Evolutionary conservation across 2,797 vertebrate genomes (phyloP).

Genomic region (Pantherophis vulpinus): DNA sequence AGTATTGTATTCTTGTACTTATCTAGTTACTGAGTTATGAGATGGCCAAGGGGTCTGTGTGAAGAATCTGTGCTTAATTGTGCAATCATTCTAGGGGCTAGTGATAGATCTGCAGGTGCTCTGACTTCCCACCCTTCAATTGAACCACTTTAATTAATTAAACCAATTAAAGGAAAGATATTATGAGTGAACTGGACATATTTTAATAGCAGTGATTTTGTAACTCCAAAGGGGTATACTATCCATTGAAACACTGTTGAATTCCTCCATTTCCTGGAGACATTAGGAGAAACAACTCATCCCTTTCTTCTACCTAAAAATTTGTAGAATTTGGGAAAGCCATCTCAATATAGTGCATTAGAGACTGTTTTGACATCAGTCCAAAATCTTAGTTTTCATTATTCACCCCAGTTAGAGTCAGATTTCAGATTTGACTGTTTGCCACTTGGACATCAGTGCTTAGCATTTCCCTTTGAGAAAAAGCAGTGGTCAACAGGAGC

Average conservation of each 20-base stretch:
- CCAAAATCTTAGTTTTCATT: not conserved
- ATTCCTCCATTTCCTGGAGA: not conserved
- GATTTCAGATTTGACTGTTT: not conserved
- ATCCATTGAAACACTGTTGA: not conserved
- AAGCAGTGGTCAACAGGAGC: not conserved
- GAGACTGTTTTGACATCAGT: not conserved
- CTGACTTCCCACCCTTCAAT: not conserved
- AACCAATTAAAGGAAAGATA: not conserved
- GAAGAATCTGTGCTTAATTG: not conserved
- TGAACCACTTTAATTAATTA: not conserved
- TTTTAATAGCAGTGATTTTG: not conserved
- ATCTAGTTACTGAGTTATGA: not conserved
- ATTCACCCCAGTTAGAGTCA: not conserved
- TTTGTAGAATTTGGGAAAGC: not conserved
- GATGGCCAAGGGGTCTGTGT: not conserved
- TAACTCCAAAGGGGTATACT: not conserved
- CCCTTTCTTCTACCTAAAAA: not conserved
- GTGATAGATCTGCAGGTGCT: not conserved
- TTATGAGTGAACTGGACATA: not conserved
- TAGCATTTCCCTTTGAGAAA: not conserved
- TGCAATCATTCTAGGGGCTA: not conserved
- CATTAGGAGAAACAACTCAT: not conserved
- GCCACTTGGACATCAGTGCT: not conserved
- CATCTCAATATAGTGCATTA: not conserved
- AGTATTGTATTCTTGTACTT: not conserved